phyloP scores from a whole-genome alignment of 1,140 invertebrate species.

The Leptinotarsa undecemlineata region DNA sequence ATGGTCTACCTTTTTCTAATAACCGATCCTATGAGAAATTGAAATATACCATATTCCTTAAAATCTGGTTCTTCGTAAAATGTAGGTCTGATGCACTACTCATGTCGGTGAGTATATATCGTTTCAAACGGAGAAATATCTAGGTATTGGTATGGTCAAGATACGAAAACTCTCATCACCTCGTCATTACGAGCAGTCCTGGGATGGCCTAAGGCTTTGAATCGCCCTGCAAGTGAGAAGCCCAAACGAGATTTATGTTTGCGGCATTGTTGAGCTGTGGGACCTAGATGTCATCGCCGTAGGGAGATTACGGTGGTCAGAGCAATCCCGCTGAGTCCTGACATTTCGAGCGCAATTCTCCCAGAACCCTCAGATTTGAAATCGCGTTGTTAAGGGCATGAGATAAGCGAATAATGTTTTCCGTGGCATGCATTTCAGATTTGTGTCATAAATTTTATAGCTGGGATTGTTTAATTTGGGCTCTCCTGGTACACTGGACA shows the following conservation, averaged over 20 bases:
- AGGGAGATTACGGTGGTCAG: background rate
- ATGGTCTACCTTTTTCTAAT: no score
- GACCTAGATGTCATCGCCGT: constrained; percentile 1
- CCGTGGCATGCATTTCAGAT: background rate
- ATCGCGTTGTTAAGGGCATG: background rate
- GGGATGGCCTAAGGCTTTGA: background rate
- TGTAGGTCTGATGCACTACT: no score
- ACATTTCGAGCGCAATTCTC: background rate
- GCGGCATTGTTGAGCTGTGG: background rate
- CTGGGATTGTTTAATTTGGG: no score
- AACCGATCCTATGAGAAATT: no score
- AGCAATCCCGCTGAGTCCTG: background rate
- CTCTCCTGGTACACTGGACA: no score
- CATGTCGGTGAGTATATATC: no score
- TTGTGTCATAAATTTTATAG: no score
- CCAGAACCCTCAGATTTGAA: background rate
- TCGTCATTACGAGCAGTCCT: background rate
- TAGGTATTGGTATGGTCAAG: no score
- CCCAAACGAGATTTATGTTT: constrained; percentile 3
- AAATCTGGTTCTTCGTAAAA: no score
- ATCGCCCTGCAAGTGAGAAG: background rate
- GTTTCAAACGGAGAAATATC: no score
- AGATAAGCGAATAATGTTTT: background rate
- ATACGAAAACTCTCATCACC: background rate
- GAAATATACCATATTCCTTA: no score